Evolutionary conservation across 2,888 invertebrate species (phyloP), one percentile per base, ranked within the genome.

Genomic region (Calliopum simillimum): DNA sequence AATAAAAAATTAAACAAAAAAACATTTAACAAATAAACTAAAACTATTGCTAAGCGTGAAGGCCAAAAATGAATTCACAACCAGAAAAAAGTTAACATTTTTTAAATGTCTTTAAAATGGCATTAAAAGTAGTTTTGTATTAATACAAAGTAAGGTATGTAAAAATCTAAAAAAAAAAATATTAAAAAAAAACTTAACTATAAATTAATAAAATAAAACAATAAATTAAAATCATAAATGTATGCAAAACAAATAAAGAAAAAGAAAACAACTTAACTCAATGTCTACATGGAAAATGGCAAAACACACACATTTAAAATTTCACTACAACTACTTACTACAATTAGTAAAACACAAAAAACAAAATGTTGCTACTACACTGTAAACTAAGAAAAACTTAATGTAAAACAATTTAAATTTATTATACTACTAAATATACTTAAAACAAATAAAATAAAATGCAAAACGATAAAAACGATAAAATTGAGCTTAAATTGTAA

Each of bases 71-170:
- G 33, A 33, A 49, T 58, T 67, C 58, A 67, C 67, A 41, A 12
- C 47, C 23, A 67, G 55, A 55, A 69, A n/a, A 67, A 70, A 73
- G 73, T 73, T 73, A 73, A 73, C 73, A 73, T 73, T 73, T 73
- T 72, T 58, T 62, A 67, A 66, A 67, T 59, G 67, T 67, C 67
- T 49, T 59, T 59, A 49, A 67, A 33, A 59, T 41, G 67, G 58
- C 58, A 58, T 49, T 49, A 67, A 59, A 23, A 59, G 67, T 67
- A 67, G 67, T 67, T 67, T 67, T 67, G 58, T 59, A 59, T 58
- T 47, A 49, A 67, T 21, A 56, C 16, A 25, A 63, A 59, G 47
- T 62, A n/a, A 33, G 33, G 13, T 43, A 65, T 33, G 8, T 47
- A 62, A 43, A 51, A 53, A 51, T 12, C 16, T 4, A 41, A 33